phyloP scores from a whole-genome alignment of 2,113 vertebrate genomes.

The Canis aureus region DNA sequence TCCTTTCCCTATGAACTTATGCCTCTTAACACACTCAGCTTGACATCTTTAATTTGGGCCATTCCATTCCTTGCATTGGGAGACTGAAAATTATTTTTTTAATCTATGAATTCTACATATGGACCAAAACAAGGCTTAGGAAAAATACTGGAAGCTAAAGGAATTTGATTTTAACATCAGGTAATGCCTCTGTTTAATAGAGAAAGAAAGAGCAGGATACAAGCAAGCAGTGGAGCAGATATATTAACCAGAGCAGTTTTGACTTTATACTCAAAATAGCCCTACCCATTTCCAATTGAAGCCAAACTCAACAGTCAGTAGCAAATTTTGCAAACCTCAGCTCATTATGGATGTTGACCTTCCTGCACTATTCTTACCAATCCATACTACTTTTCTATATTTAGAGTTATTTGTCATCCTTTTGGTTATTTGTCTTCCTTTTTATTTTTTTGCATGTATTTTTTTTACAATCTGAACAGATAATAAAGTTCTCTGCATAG shows the following conservation, averaged over 20 bases:
- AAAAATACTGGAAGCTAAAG: background rate
- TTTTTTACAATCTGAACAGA: background rate
- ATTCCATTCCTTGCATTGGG: background rate
- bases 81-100: background rate
- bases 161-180: background rate
- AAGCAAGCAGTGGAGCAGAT: background rate
- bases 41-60: background rate
- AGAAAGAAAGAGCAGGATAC: background rate
- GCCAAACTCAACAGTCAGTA: background rate
- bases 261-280: conserved; percentile 7
- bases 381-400: background rate
- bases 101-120: background rate
- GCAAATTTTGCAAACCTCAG: conserved; percentile 21
- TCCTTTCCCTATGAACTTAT: background rate
- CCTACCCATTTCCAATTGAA: background rate
- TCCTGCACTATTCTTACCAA: background rate
- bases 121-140: background rate
- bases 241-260: background rate
- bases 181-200: background rate
- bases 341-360: background rate
- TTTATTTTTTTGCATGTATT: background rate
- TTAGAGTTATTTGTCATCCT: background rate
- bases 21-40: background rate
- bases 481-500: background rate
- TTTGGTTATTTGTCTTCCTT: background rate